Percentiles rank a stretch among this genome's conserved stretches.
These are phyloP conservation scores for Enteromius mattozi DNA, from an alignment of 2,797 vertebrate genomes.

Conservation along the genomic window DNA sequence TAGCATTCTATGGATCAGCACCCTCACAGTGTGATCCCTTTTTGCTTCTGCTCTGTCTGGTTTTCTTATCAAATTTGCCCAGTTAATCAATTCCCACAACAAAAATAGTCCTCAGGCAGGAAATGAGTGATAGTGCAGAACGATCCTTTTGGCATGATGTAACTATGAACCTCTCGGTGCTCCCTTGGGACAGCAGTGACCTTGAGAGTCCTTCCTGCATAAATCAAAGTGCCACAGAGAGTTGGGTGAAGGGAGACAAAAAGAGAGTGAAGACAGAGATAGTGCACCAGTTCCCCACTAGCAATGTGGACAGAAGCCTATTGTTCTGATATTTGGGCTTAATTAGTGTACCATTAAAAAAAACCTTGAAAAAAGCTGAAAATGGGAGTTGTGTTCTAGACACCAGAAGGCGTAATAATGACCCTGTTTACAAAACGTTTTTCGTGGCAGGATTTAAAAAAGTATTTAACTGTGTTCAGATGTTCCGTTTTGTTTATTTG, in stretches of 20 bases:
- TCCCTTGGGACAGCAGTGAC: constrained; percentile 39
- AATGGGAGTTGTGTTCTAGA: background rate
- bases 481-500: no score
- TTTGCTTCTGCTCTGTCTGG: constrained; percentile 22
- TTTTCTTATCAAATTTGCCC: constrained; percentile 50
- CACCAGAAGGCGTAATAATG: background rate
- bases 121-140: constrained; percentile 40
- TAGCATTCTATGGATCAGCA: constrained; percentile 31
- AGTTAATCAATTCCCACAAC: constrained; percentile 51
- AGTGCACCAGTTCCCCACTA: constrained; percentile 22
- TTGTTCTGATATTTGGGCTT: constrained; percentile 51
- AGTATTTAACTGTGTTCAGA: background rate
- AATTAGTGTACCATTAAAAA: constrained; percentile 40
- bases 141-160: constrained; percentile 33
- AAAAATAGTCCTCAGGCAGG: constrained; percentile 46
- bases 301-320: constrained; percentile 22
- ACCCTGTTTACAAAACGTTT: background rate
- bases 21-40: constrained; percentile 7
- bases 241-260: constrained; percentile 30
- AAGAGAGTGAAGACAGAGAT: constrained; percentile 19
- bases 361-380: background rate
- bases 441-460: background rate
- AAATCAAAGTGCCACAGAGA: constrained; percentile 36
- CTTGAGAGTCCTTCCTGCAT: constrained; percentile 36
- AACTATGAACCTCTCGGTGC: constrained; percentile 33